Evolutionary conservation across 1,140 invertebrate species (phyloP), one percentile per base, ranked within the genome.

Genomic region (Anastatus disparis): DNA sequence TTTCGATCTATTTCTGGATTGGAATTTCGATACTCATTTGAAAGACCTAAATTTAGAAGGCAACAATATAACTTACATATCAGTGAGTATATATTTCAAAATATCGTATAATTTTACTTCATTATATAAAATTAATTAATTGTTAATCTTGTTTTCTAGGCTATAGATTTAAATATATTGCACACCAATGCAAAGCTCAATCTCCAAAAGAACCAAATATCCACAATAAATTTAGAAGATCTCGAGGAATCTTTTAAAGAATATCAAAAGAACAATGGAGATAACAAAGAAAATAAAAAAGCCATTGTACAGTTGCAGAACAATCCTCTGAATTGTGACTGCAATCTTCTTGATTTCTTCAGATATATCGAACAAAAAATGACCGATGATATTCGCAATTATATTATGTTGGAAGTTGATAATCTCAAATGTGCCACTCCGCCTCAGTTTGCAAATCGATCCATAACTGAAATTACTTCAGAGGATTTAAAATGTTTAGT

Each of bases 1-100:
- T 15, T 53, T 26, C 2, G 50, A 53, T 7, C 35, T 58, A 38
- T 22, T 22, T 38, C 55, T 3, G 38, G 8, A 27, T 53, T 29
- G 26, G 24, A 7, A 53, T 3, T 29, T 10, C 6, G 15, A 53
- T n/a, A 10, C 2, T 12, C 13, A 22, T 55, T 35, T 58, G 17
- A 38, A 58, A 35, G 44, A 26, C 15, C 13, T 61, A 4, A n/a
- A 61, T 61, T 26, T 61, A 15, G 58, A 61, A 46, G 40, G 40
- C 22, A 61, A 58, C 20, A 38, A 22, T 3, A 38, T 58, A 2
- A 58, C 55, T 2, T 17, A 58, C 29, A 20, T 58, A 13, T 15
- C 52, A 15, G 52, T 55, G 29, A 52, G 48, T 22, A 52, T 6
- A 15, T 15, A n/a, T 50, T 24, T 50, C 31, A 10, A 35, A 35